Base-by-base conservation (phyloP, 2,888 invertebrate species). In the Rhopalosiphum nymphaeae region DNA sequence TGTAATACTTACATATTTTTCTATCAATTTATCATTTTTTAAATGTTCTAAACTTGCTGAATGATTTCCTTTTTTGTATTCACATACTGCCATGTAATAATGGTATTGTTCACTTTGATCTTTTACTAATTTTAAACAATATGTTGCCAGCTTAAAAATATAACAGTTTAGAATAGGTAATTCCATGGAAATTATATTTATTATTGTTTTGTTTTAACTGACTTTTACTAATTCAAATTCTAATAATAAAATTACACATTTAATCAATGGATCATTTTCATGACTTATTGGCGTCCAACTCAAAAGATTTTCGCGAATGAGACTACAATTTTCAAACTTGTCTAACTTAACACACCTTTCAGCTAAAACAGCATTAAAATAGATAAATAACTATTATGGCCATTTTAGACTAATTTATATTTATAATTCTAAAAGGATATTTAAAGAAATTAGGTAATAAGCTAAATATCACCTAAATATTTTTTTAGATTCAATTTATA, bases 31-130 rank as follows among this genome's bases (percentile, higher is more conserved):
- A 49, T 85, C 49, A 88, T 26, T 49, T 46, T 91, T 87, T 29
- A 94, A 86, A 78, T 53, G n/a, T 61, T 86, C 67, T 42, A 94
- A 91, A 42, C 94, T 91, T 13, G 16, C 42, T 67, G n/a, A 61
- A 91, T 90, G 3, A 42, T 91, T 91, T 29, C 53, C 91, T 0
- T 42, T 91, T 87, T 94, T 94, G n/a, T 94, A 91, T 44, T 91
- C 67, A 9, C 94, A 94, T 4, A 94, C 90, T 16, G 94, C 94
- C 91, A 91, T 94, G 25, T 94, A 94, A 86, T 94, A 94, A 61
- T 86, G 16, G 26, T 91, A 94, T 26, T n/a, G 26, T 67, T 87
- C 86, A 36, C 25, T 42, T 42, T 86, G 57, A 29, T 42, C 11
- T 91, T 87, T 91, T n/a, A 67, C 61, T 25, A 86, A 61, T 42